A percentile compares a stretch with the other conserved stretches of the same genome.
Evolutionary conservation across 2,888 invertebrate species (phyloP).

Genomic region (Patella pellucida): DNA sequence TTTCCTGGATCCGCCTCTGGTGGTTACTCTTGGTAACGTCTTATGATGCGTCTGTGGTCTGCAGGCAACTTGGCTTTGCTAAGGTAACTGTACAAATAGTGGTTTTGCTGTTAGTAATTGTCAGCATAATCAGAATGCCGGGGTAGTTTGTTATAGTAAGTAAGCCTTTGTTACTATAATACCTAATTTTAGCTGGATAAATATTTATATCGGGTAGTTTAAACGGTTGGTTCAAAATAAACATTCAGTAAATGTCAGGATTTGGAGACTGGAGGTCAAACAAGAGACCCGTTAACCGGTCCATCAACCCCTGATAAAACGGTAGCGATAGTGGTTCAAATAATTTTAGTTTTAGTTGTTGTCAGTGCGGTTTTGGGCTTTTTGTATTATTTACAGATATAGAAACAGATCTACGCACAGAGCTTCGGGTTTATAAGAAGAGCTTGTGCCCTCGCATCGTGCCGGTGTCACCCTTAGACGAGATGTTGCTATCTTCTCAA

Average conservation of each 20-base stretch:
- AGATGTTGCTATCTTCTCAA: constrained; percentile 14
- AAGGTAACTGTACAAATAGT: constrained; percentile 39
- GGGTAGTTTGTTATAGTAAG: constrained; percentile 40
- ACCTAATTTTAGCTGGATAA: too few species aligned
- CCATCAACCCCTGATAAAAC: background rate
- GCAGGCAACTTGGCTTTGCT: constrained; percentile 51
- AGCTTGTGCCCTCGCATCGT: constrained; percentile 6
- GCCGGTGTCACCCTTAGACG: background rate
- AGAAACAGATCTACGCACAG: background rate
- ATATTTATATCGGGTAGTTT: too few species aligned
- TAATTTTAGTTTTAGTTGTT: constrained; percentile 43
- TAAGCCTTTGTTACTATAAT: too few species aligned
- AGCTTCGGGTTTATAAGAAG: background rate
- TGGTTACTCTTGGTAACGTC: constrained; percentile 58
- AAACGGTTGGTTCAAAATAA: too few species aligned
- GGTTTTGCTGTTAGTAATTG: constrained; percentile 42
- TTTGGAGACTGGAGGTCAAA: background rate
- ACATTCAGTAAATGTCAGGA: too few species aligned
- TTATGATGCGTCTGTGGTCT: constrained; percentile 59
- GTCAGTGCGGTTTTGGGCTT: constrained; percentile 41
- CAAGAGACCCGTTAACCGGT: background rate
- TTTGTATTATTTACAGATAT: constrained; percentile 36
- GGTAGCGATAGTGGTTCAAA: constrained; percentile 44
- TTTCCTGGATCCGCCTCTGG: too few species aligned
- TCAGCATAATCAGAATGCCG: constrained; percentile 40